Evolutionary conservation across 92 coral and sea anemone species (phyloP), one percentile per base, ranked within the genome.

Genomic region (Actinernus sp.): DNA sequence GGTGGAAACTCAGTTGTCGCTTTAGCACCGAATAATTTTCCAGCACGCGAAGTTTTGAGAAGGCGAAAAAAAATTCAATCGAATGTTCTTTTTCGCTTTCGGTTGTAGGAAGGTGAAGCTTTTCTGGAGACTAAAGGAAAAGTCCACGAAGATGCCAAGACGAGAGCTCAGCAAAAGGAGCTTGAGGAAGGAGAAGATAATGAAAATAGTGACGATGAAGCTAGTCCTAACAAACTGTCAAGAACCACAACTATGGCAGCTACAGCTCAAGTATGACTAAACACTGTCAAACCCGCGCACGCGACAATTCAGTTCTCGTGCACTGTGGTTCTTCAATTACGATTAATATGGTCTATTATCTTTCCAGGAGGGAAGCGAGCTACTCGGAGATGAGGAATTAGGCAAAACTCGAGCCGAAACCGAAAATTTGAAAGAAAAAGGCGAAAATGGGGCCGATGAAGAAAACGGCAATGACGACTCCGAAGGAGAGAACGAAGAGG

Each of bases 401-500:
- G 98, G 98, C 3, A 93, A 93, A 74, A 93, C 98, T 12, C 81
- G 98, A 64, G 88, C 89, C 16, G 93, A 86, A 69, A 86, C 98
- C 17, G 92, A 90, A 26, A 74, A 84, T 17, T 11, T 63, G 58
- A 89, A 89, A 47, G 75, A 87, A 48, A 67, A 53, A 0, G 91
- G 64, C 31, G 97, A 88, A 24, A 67, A 74, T 3, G 78, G 63
- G 52, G 82, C 65, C 18, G 74, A 85, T 26, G 82, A 49, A 48
- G 55, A 63, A 25, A 32, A 21, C 44, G 49, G 29, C 22, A 71
- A 52, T 34, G 86, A 73, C 47, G 65, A 53, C 0, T 88, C 65
- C 31, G 97, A 88, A 24, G 73, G 68, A 7, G 78, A 68, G 52
- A 79, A 71, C 18, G 74, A 85, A 28, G 82, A 49, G n/a, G 86